phyloP scores from a whole-genome alignment of 2,888 invertebrate species.

The Caenorhabditis sp. region DNA sequence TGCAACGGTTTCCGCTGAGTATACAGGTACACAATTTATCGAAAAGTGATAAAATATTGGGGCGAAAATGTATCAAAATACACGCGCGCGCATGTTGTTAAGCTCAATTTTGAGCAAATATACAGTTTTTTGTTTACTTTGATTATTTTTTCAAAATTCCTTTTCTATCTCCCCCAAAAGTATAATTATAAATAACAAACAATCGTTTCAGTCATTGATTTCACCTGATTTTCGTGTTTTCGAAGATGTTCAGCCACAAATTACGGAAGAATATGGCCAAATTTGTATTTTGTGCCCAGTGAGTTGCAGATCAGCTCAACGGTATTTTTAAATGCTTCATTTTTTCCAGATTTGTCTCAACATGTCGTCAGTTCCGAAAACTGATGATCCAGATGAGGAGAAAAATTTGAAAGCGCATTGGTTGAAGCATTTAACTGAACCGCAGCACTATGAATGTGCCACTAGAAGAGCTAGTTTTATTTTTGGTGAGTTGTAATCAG shows the following conservation, averaged over 20 bases:
- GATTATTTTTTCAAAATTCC: background rate
- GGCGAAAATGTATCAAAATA: too few species aligned
- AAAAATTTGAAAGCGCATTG: slow-evolving; percentile 8
- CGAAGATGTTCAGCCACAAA: slow-evolving; percentile 7
- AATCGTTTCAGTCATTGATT: background rate
- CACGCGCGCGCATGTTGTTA: background rate
- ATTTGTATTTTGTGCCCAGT: slow-evolving; percentile 12
- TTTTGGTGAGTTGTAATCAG: slow-evolving; percentile 11
- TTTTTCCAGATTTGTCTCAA: slow-evolving; percentile 4
- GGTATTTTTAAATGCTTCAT: background rate
- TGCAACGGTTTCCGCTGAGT: background rate
- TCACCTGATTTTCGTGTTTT: background rate
- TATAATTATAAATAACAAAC: slow-evolving; percentile 3
- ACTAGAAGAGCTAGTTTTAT: slow-evolving; percentile 7
- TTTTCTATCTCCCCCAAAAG: background rate
- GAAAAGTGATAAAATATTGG: too few species aligned
- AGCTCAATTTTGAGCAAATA: background rate
- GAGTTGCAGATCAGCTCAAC: background rate
- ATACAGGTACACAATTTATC: too few species aligned
- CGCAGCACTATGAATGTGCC: slow-evolving; percentile 11
- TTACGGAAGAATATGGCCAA: slow-evolving; percentile 15
- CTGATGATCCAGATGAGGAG: slow-evolving; percentile 4
- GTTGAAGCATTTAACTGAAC: slow-evolving; percentile 9
- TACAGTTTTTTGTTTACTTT: background rate
- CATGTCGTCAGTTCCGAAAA: slow-evolving; percentile 10